These are phyloP conservation scores for Vultur gryphus DNA, from an alignment of 2,797 vertebrate genomes.

Conservation along the genomic window DNA sequence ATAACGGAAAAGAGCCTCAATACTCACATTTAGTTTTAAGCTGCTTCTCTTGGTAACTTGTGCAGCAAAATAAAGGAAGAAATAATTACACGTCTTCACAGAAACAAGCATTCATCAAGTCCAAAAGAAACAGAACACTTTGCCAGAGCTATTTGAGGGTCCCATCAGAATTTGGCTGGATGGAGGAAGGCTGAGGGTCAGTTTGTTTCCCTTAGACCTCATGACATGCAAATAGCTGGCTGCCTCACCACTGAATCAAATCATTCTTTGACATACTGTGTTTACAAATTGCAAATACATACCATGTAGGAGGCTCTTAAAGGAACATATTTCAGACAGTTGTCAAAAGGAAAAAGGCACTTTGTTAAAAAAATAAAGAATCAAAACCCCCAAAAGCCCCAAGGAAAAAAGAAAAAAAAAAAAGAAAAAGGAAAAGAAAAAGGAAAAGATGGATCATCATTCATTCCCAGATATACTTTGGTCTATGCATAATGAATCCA, in stretches of 20 bases:
- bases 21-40: constrained; percentile 68
- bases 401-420: background rate
- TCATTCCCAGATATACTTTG: background rate
- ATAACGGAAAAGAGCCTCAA: background rate
- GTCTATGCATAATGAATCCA: background rate
- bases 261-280: constrained; percentile 39
- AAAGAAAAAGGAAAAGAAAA: background rate
- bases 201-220: constrained; percentile 63
- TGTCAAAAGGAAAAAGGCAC: background rate
- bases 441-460: background rate
- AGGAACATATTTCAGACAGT: constrained; percentile 29
- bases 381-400: background rate
- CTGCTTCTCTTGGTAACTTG: constrained; percentile 45
- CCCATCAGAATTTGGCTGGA: constrained; percentile 55
- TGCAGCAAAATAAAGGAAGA: constrained; percentile 29
- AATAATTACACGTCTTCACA: constrained; percentile 9
- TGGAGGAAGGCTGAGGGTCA: constrained; percentile 48
- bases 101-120: constrained; percentile 27
- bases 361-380: background rate
- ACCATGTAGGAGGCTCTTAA: constrained; percentile 50
- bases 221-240: constrained; percentile 56
- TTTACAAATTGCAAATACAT: constrained; percentile 40
- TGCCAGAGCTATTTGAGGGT: constrained; percentile 51
- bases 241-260: constrained; percentile 47
- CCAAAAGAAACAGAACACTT: constrained; percentile 46